Evolutionary conservation across 1,140 invertebrate species (phyloP), one percentile per base, ranked within the genome.

Genomic region (Plodia interpunctella): DNA sequence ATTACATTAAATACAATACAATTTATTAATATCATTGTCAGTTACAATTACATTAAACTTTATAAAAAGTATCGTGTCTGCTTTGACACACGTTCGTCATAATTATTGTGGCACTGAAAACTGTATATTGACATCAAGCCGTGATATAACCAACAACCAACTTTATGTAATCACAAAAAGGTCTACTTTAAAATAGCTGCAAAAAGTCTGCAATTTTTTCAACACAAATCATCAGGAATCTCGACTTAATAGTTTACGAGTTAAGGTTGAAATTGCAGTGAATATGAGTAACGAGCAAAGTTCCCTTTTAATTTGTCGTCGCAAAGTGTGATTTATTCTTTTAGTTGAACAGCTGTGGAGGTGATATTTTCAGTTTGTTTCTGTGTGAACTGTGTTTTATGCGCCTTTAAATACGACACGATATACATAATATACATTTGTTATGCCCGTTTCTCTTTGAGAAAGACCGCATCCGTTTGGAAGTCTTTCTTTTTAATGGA

Each of bases 301-400:
- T 44, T 44, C 38, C 38, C 38, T 44, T 44, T 44, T 44, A 44
- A 44, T 44, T 44, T 44, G 38, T 44, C 38, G 38, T 44, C 38
- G 15, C 15, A 17, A 44, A 44, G 38, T 44, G 38, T 44, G 38
- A 44, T 44, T 44, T 44, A 44, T 44, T 44, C 38, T 44, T 44
- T 44, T 44, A 44, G 38, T 44, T 44, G 38, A 44, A 17, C 38
- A 44, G 38, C 38, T 44, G 38, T 17, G 30, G 38, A 44, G 38
- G 38, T 17, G 13, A 17, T 44, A 44, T 44, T 44, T 44, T 6
- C 38, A 44, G 38, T 44, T 44, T 44, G 38, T 44, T 44, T 44
- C 38, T 3, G 38, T n/a, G 13, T 6, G 38, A 44, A 44, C n/a
- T 44, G 38, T 44, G 38, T 44, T 44, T 44, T 15, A 44, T 44